Base-by-base conservation (phyloP, 2,888 invertebrate genomes). In the Onchidella celtica region DNA sequence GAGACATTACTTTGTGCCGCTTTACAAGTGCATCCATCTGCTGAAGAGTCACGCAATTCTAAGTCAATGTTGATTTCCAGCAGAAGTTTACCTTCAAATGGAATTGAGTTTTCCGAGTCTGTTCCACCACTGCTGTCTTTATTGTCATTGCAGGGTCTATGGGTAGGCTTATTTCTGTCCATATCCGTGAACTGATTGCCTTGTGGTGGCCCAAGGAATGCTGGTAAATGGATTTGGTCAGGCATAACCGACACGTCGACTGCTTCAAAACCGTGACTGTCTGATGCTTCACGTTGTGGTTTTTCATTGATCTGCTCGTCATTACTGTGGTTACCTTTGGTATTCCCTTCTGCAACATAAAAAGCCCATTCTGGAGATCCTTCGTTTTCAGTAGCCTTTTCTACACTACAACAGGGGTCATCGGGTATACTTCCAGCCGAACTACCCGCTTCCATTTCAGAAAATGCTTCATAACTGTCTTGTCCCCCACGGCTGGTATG, bases 21-120 rank as follows among this genome's bases (percentile, higher is more conserved):
- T 29, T 40, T 21, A 27, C 61, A 59, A 24, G 59, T 34, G 14
- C n/a, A 36, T 27, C 32, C 1, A 21, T 73, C 59, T 32, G 59
- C 4, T 14, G 59, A 61, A 36, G 73, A 61, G 27, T 6, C 32
- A n/a, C 40, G 27, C 3, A 38, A 6, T 11, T 70, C 70, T 32
- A 70, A 17, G 36, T n/a, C 34, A 36, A 73, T 73, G 59, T 27
- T 73, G n/a, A 73, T 73, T 59, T 73, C 73, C 27, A 73, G 36
- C 21, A 59, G 73, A 34, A 73, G 21, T 2, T 57, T 32, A 17
- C 57, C 32, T 24, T 32, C 59, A 59, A 21, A 34, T 1, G 55
- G 72, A 21, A n/a, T 21, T 47, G 69, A 34, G 21, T 34, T 17
- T 9, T 34, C 66, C 29, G 24, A n/a, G n/a, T 59, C 59, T n/a